A percentile compares a stretch with the other conserved stretches of the same genome.
These are phyloP conservation scores for Mythimna ferrago DNA, from an alignment of 2,888 invertebrate genomes.

Conservation along the genomic window DNA sequence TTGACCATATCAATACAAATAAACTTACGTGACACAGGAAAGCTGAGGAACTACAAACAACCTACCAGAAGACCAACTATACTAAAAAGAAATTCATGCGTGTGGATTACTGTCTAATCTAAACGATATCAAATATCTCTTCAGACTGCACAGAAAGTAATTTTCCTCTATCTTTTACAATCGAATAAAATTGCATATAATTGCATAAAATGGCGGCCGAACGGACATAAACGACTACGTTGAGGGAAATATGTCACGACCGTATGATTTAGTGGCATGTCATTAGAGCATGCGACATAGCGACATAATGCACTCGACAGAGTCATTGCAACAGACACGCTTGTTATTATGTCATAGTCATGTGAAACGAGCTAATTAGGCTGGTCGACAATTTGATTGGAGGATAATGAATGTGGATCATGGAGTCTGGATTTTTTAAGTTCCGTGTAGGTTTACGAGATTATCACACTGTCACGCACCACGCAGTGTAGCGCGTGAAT, in stretches of 20 bases:
- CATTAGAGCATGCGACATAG: constrained; percentile 23
- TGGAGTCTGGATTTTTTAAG: not conserved
- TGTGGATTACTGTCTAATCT: not conserved
- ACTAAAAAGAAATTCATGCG: not conserved
- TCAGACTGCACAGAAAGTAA: not conserved
- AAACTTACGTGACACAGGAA: too few species aligned
- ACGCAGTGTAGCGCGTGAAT: too few species aligned
- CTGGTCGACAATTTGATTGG: not conserved
- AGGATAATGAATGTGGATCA: constrained; percentile 5
- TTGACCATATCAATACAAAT: too few species aligned
- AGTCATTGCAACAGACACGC: not conserved
- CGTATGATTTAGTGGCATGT: constrained; percentile 32
- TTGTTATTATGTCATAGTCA: constrained; percentile 21
- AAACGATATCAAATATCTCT: not conserved
- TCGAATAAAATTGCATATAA: constrained; percentile 1
- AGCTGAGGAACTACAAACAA: too few species aligned
- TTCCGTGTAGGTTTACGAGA: not conserved
- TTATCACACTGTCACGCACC: too few species aligned
- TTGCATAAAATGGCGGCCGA: constrained; percentile 33
- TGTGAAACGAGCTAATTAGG: constrained; percentile 4
- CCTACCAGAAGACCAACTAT: not conserved
- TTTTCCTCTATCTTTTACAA: not conserved
- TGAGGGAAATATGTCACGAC: constrained; percentile 43
- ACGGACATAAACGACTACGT: constrained; percentile 7
- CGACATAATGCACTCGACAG: constrained; percentile 20